Evolutionary conservation across 2,797 vertebrate genomes (phyloP).

Genomic region (Chloroceryle amazona): DNA sequence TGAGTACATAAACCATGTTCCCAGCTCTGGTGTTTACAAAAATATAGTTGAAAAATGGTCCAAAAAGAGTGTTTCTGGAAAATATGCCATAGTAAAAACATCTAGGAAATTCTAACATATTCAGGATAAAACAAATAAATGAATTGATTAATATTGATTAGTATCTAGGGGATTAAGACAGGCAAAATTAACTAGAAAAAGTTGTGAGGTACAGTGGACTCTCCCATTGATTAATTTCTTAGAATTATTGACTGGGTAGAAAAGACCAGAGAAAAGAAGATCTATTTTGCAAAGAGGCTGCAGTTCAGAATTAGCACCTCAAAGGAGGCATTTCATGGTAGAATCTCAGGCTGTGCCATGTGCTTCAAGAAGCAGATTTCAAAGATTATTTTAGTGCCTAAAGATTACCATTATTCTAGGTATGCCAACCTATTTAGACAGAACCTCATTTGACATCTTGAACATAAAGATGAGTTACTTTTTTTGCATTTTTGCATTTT

Average conservation of each 20-base stretch:
- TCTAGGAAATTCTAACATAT: not conserved
- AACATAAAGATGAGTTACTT: not conserved
- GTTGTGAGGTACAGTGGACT: not conserved
- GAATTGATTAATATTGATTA: not conserved
- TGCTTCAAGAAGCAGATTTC: not conserved
- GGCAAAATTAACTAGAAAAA: not conserved
- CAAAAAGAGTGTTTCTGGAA: accelerated
- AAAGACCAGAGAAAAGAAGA: not conserved
- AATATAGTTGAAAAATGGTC: not conserved
- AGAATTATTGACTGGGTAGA: accelerated
- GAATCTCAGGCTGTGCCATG: accelerated
- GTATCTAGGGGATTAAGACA: not conserved
- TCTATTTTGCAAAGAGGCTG: not conserved
- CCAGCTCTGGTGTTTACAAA: not conserved
- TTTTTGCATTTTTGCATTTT: not conserved
- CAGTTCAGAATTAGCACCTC: not conserved
- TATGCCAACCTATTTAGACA: not conserved
- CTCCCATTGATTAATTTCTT: not conserved
- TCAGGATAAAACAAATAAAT: not conserved
- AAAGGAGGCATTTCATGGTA: accelerated
- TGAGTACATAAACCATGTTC: not conserved
- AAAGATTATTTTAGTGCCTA: not conserved
- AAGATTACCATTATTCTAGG: not conserved
- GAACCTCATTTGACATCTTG: not conserved
- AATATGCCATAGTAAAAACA: not conserved